These are phyloP conservation scores for Leistus spinibarbis DNA, from an alignment of 2,888 invertebrate species.

Conservation along the genomic window DNA sequence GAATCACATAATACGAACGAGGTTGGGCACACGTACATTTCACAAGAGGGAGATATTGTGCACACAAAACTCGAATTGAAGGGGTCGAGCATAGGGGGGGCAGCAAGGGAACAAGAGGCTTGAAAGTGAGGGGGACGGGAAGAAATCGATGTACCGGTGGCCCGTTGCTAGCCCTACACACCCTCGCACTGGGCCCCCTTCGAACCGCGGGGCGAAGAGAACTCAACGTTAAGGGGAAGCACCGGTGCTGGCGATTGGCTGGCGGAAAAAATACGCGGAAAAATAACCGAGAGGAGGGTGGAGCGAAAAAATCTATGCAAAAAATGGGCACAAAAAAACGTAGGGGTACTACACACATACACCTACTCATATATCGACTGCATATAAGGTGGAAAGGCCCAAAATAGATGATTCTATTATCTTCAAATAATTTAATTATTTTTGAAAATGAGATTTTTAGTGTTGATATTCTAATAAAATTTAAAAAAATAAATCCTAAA, in stretches of 20 bases:
- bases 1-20: too few species aligned
- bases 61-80: too few species aligned
- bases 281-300: neutral
- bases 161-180: neutral
- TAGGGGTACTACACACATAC: neutral
- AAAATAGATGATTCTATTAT: too few species aligned
- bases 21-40: too few species aligned
- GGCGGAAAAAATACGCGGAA: neutral
- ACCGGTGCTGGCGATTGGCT: neutral
- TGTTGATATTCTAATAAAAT: too few species aligned
- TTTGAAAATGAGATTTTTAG: too few species aligned
- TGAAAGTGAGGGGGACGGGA: neutral
- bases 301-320: neutral
- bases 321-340: neutral
- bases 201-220: neutral
- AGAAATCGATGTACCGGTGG: constrained; percentile 2
- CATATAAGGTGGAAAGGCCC: too few species aligned
- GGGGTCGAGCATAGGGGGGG: neutral
- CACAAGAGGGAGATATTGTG: too few species aligned
- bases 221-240: neutral
- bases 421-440: too few species aligned
- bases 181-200: neutral
- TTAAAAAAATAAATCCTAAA: too few species aligned
- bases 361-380: too few species aligned
- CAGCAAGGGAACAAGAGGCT: neutral